phyloP scores from a whole-genome alignment of 2,797 vertebrate species.

The Delichon dasypus region DNA sequence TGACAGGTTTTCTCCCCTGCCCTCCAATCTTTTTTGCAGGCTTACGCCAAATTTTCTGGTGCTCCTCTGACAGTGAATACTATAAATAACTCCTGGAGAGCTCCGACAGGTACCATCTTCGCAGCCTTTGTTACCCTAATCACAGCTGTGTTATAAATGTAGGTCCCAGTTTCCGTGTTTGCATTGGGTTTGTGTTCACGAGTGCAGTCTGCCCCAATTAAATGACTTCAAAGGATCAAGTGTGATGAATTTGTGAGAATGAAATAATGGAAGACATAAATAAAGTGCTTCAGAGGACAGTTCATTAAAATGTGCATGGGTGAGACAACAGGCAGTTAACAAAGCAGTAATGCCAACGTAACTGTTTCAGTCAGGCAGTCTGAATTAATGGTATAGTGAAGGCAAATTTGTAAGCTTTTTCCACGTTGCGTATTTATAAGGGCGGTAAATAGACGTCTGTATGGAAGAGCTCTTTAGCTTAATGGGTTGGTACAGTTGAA shows the following conservation, averaged over 20 bases:
- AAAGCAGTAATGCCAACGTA: background rate
- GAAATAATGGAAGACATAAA: background rate
- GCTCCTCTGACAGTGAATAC: constrained; percentile 85
- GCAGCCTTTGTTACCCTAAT: background rate
- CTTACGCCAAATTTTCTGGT: constrained; percentile 90
- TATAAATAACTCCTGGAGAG: constrained; percentile 90
- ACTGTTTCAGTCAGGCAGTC: background rate
- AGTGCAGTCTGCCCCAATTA: background rate
- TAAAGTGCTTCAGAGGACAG: background rate
- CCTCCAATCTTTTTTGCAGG: constrained; percentile 76
- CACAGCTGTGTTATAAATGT: fast-evolving
- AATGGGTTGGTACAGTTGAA: background rate
- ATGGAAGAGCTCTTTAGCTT: background rate
- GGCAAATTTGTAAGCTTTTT: background rate
- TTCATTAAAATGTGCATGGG: background rate
- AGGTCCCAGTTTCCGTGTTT: background rate
- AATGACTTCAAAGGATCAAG: background rate
- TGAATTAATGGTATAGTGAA: background rate
- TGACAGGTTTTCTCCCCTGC: background rate
- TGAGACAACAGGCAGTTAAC: background rate
- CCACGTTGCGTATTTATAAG: background rate
- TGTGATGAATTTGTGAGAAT: background rate
- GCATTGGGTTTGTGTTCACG: background rate
- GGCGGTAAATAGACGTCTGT: background rate
- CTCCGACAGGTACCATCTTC: constrained; percentile 84